Conservation (phyloP, 2,888 invertebrate species). For the Kryphioiulus occultus region DNA sequence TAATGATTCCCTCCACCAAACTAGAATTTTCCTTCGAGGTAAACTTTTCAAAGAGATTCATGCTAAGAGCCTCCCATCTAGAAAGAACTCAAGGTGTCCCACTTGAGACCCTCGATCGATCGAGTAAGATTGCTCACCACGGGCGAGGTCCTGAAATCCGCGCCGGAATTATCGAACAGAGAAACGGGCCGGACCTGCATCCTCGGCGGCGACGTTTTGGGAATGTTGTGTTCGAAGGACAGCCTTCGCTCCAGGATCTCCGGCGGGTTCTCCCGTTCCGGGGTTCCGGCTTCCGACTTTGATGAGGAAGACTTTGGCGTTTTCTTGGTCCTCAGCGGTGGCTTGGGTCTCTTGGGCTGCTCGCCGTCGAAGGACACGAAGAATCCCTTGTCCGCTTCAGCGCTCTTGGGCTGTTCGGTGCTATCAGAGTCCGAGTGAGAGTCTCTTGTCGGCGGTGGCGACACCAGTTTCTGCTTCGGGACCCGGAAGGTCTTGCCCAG, state of each 20-base stretch:
- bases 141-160: neutral
- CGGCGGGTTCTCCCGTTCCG: constrained; percentile 54
- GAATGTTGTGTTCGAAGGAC: constrained; percentile 29
- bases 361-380: constrained; percentile 93
- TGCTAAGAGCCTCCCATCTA: too few relatives aligned
- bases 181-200: neutral
- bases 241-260: constrained; percentile 29
- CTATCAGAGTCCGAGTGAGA: constrained; percentile 68
- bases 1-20: too few relatives aligned
- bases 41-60: too few relatives aligned
- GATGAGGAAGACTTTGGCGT: constrained; percentile 51
- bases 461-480: constrained; percentile 57
- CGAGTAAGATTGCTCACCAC: neutral
- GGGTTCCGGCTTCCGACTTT: constrained; percentile 52
- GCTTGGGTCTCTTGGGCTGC: constrained; percentile 79
- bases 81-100: too few relatives aligned
- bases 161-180: neutral
- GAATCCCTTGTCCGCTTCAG: constrained; percentile 67
- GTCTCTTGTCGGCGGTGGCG: constrained; percentile 54
- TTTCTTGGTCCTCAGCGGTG: constrained; percentile 71
- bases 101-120: too few relatives aligned
- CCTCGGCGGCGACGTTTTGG: neutral
- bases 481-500: constrained; percentile 59
- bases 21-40: too few relatives aligned
- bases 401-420: constrained; percentile 55